Evolutionary conservation across 2,888 invertebrate genomes (phyloP).

Genomic region (Xestia c-nigrum): DNA sequence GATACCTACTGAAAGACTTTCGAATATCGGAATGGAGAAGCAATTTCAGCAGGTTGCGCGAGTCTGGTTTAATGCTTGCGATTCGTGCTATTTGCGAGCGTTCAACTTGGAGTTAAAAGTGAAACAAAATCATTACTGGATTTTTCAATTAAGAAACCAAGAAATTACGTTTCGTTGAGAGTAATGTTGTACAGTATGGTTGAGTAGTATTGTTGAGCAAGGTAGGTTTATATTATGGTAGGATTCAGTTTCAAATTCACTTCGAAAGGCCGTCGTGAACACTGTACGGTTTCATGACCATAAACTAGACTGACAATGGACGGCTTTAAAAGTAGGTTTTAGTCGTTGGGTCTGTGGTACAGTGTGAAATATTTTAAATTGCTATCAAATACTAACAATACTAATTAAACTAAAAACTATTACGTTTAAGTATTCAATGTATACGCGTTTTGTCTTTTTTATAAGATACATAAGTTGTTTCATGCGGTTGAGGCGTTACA

Average conservation of each 20-base stretch:
- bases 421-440: not conserved
- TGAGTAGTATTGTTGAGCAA: not conserved
- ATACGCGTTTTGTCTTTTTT: not conserved
- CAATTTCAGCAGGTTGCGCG: not conserved
- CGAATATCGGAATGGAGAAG: not conserved
- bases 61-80: not conserved
- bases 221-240: not conserved
- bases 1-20: not conserved
- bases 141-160: not conserved
- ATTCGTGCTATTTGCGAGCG: not conserved
- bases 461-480: not conserved
- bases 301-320: conserved; percentile 53
- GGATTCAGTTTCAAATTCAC: conserved; percentile 29
- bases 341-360: conserved; percentile 1
- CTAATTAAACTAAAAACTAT: not conserved
- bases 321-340: conserved; percentile 29
- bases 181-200: not conserved
- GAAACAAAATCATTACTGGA: not conserved
- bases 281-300: conserved; percentile 46
- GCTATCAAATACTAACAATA: not conserved
- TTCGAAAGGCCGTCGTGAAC: conserved; percentile 30
- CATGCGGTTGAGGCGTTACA: not conserved
- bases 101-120: not conserved
- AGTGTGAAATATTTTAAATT: conserved; percentile 13
- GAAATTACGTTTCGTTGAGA: not conserved